A percentile compares a stretch with the other conserved stretches of the same genome.
Evolutionary conservation across 92 coral and sea anemone species (phyloP).

Genomic region (Plumapathes pennacea): DNA sequence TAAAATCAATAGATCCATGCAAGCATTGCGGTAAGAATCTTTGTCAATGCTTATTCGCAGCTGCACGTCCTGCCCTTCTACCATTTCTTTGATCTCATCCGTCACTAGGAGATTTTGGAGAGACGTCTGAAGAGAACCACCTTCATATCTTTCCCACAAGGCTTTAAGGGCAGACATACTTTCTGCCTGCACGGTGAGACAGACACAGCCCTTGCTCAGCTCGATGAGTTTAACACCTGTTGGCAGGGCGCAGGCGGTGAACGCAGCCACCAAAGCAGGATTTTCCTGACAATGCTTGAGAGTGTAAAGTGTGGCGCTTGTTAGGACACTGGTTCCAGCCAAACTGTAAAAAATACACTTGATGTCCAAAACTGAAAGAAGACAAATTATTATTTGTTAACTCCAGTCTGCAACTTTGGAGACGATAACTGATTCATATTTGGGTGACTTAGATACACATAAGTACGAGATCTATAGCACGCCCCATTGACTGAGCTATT

Average conservation of each 20-base stretch:
- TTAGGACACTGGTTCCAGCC: background rate
- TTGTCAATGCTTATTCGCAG: conserved; percentile 9
- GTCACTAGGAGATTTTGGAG: conserved; percentile 9
- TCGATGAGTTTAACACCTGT: conserved; percentile 8
- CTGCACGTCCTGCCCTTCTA: conserved; percentile 9
- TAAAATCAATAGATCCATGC: background rate
- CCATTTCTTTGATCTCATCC: conserved; percentile 3
- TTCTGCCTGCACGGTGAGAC: conserved; percentile 17
- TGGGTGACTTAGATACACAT: no score
- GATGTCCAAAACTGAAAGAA: conserved; percentile 4
- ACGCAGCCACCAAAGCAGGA: conserved; percentile 9
- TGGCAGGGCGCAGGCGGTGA: conserved; percentile 9
- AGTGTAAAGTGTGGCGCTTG: background rate
- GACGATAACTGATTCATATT: no score
- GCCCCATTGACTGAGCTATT: no score
- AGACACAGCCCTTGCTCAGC: conserved; percentile 6
- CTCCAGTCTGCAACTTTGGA: no score
- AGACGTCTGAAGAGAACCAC: conserved; percentile 7
- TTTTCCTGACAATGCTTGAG: conserved; percentile 1
- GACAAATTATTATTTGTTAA: no score
- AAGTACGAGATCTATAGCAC: no score
- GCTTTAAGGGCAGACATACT: conserved; percentile 5
- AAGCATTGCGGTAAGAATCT: conserved; percentile 2
- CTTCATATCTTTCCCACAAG: conserved; percentile 14
- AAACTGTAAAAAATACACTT: conserved; percentile 6